Percentiles rank a stretch among this genome's conserved stretches.
These are phyloP conservation scores for Microcebus ravelobensis DNA, from an alignment of 2,113 vertebrate species.

Conservation along the genomic window DNA sequence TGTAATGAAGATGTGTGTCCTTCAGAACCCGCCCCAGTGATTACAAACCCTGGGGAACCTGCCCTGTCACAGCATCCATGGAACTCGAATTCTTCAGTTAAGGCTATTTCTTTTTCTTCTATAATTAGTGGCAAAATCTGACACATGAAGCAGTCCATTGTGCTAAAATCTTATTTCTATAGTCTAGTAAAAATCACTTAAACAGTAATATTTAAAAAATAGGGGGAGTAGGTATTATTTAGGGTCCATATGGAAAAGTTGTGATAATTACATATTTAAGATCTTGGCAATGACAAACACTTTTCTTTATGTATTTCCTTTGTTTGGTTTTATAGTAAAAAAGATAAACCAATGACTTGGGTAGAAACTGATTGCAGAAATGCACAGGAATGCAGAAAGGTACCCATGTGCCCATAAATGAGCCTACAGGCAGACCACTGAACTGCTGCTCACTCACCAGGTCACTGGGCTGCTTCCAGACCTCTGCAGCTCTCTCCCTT, in stretches of 20 bases:
- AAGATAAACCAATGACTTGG: not conserved
- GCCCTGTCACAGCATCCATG: not conserved
- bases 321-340: not conserved
- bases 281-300: not conserved
- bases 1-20: not conserved
- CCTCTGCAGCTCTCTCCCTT: no score
- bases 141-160: not conserved
- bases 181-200: slow-evolving; percentile 2
- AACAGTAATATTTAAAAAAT: not conserved
- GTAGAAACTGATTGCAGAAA: not conserved
- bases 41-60: not conserved
- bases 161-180: not conserved
- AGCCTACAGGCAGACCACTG: not conserved
- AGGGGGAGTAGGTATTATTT: not conserved
- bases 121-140: not conserved
- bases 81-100: not conserved
- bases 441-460: no score
- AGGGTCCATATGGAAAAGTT: not conserved
- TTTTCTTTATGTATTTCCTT: slow-evolving; percentile 7
- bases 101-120: slow-evolving; percentile 3
- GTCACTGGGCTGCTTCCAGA: not conserved
- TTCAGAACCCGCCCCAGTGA: not conserved
- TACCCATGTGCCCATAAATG: rapidly evolving
- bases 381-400: not conserved
- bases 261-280: not conserved